Conservation (phyloP, 2,113 vertebrate genomes). For the Cepphus grylle region DNA sequence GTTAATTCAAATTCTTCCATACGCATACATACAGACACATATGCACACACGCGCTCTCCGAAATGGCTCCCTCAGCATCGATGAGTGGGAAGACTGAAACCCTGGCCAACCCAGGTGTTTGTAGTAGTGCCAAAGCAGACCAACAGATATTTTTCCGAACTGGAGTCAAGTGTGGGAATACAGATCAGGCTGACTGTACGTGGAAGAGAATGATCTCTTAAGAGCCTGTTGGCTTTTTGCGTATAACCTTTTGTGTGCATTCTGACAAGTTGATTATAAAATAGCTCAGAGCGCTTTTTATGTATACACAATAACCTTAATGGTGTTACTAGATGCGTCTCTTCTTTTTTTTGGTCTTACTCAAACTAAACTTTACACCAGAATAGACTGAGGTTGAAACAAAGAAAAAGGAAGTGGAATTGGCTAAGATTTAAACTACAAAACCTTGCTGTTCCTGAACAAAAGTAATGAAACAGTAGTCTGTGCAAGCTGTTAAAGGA, state of each 20-base stretch:
- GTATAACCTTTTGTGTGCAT: not conserved
- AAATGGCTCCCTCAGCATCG: not conserved
- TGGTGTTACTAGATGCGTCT: not conserved
- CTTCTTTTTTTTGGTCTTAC: not conserved
- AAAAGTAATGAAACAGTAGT: not conserved
- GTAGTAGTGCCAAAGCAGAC: conserved; percentile 41
- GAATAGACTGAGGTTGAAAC: not conserved
- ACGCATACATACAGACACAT: not conserved
- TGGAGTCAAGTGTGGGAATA: conserved; percentile 33
- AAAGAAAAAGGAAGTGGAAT: not conserved
- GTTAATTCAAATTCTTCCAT: not conserved
- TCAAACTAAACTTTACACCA: not conserved
- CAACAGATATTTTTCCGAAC: conserved; percentile 10
- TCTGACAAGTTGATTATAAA: not conserved
- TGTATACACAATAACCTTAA: not conserved
- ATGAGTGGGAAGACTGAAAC: not conserved
- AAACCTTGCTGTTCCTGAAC: not conserved
- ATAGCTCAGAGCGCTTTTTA: not conserved
- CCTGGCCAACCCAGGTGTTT: conserved; percentile 57
- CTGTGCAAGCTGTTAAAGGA: not conserved
- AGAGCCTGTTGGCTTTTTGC: not conserved
- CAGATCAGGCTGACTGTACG: not conserved
- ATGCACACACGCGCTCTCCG: not conserved
- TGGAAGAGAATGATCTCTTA: not conserved
- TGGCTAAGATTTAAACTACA: not conserved